Base-by-base conservation (phyloP, 2,113 vertebrate species). In the Percina caprodes region DNA sequence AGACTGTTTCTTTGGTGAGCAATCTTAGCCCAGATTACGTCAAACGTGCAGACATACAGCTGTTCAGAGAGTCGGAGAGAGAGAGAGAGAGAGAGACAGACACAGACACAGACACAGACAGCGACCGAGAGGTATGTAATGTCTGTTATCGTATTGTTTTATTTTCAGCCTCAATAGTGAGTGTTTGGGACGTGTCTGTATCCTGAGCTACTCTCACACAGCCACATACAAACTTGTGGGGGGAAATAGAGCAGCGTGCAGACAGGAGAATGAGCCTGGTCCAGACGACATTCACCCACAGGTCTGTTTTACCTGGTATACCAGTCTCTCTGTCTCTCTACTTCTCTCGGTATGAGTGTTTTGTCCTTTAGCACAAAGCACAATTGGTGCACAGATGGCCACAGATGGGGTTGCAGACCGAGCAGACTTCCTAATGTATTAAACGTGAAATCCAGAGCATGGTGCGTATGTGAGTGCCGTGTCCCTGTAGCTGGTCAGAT, bases 401-500 rank as follows among this genome's bases (percentile, higher is more conserved):
- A 80, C 90, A 93, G 92, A 94, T 93, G 93, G 91, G 89, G 74
- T 59, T 85, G 86, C 80, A 90, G 91, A 93, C 88, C 74, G 33
- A 84, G 90, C 86, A 91, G 92, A 93, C 93, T 89, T 94, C 88
- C 89, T 94, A 93, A 94, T 94, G 91, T 93, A 94, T 95, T 94
- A 95, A 94, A 93, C 93, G 93, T 92, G 79, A 91, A 94, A 95
- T 93, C 89, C 89, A 84, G 82, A 84, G 87, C 86, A 62, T 81
- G 77, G 81, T 83, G 88, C 23, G 79, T 87, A 70, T 84, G 90
- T 92, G 88, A 90, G 88, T 90, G 82, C 86, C 70, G 60, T 71
- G 73, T 92, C 89, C 87, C 93, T 93, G 94, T 92, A 91, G 92
- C 94, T 90, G 88, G 91, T 93, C 93, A 95, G 95, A 95, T 95